These are phyloP conservation scores for Brachionus calyciflorus DNA, from an alignment of 1,140 invertebrate species.

Conservation along the genomic window DNA sequence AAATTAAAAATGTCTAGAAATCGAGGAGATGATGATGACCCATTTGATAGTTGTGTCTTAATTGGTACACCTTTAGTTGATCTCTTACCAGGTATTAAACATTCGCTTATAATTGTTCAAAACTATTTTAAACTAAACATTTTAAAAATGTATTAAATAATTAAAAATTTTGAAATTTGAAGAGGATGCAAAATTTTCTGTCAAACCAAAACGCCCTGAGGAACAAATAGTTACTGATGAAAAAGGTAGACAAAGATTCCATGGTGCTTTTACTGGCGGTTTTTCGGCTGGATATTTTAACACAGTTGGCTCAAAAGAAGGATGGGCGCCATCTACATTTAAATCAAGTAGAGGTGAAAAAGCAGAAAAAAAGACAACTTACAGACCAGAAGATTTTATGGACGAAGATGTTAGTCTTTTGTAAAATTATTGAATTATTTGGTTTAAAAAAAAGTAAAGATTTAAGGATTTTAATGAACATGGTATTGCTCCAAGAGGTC, in stretches of 20 bases:
- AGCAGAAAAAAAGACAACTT: slow-evolving; percentile 49
- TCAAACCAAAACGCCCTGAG: slow-evolving; percentile 35
- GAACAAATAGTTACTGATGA: slow-evolving; percentile 46
- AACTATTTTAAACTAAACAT: neutral
- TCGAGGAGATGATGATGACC: neutral
- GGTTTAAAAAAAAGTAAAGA: slow-evolving; percentile 54
- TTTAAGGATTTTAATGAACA: slow-evolving; percentile 78
- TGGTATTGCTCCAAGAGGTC: slow-evolving; percentile 87
- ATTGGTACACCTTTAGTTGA: slow-evolving; percentile 24
- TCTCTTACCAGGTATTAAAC: slow-evolving; percentile 1
- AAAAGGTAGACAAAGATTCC: slow-evolving; percentile 73
- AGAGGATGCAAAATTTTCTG: slow-evolving; percentile 46
- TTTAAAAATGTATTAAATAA: no score
- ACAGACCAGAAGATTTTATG: slow-evolving; percentile 83
- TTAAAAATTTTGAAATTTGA: neutral
- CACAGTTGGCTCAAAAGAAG: slow-evolving; percentile 89
- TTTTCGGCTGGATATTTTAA: slow-evolving; percentile 98
- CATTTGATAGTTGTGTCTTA: slow-evolving; percentile 35
- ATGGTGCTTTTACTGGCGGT: slow-evolving; percentile 97
- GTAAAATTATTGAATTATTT: slow-evolving; percentile 19
- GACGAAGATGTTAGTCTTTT: slow-evolving; percentile 72
- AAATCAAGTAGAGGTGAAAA: slow-evolving; percentile 79
- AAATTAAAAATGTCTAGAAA: slow-evolving; percentile 26
- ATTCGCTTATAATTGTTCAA: neutral
- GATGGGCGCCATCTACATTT: slow-evolving; percentile 85